Evolutionary conservation across 2,888 invertebrate genomes (phyloP).

Genomic region (Ectemnius lituratus): DNA sequence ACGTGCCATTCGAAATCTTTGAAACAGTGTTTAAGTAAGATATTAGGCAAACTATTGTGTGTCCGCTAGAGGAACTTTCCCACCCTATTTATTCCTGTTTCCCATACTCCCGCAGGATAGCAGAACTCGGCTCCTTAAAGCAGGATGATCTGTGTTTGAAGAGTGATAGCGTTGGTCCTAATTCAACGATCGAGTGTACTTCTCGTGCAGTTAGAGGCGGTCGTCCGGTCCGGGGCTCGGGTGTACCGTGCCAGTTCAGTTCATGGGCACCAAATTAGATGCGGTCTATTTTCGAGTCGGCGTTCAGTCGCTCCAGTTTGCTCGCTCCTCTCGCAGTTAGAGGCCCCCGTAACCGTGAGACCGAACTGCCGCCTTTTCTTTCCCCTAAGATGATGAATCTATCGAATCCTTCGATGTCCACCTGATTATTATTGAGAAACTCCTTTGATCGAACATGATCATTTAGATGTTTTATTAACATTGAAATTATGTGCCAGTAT

Average conservation of each 20-base stretch:
- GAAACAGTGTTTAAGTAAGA: no score
- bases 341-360: slow-evolving; percentile 37
- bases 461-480: no score
- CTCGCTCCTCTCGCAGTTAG: slow-evolving; percentile 54
- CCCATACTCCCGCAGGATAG: no score
- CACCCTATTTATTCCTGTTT: no score
- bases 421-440: no score
- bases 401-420: no score
- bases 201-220: slow-evolving; percentile 40
- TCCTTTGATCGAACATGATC: no score
- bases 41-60: no score
- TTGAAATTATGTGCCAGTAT: no score
- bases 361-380: background rate
- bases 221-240: slow-evolving; percentile 58
- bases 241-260: slow-evolving; percentile 69
- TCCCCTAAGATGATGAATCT: background rate
- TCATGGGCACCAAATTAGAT: slow-evolving; percentile 77
- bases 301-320: slow-evolving; percentile 71
- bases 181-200: background rate
- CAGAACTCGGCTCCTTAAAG: background rate
- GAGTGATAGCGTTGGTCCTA: slow-evolving; percentile 3
- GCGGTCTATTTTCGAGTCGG: slow-evolving; percentile 73
- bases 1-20: no score
- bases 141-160: background rate
- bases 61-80: no score